These are phyloP conservation scores for human (Homo sapiens) DNA, from an alignment of 2,113 vertebrate genomes.

Conservation along the genomic window DNA sequence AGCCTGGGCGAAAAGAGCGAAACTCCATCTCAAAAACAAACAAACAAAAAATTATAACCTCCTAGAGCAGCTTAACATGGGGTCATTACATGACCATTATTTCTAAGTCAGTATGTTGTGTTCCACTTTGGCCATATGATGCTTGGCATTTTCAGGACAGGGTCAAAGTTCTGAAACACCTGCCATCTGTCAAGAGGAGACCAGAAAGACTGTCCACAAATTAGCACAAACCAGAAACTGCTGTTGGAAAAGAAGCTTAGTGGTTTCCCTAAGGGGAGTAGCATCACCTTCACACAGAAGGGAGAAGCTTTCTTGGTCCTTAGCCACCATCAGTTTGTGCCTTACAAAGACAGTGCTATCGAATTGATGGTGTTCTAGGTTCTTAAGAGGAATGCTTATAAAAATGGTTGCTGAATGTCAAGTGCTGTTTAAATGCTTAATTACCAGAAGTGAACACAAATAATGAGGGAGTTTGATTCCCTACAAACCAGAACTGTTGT, in stretches of 20 bases:
- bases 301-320: background rate
- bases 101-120: background rate
- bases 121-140: background rate
- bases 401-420: conserved; percentile 3
- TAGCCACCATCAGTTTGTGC: background rate
- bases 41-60: background rate
- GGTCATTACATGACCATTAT: background rate
- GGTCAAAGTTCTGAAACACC: background rate
- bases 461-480: conserved; percentile 35
- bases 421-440: conserved; percentile 42
- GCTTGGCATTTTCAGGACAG: background rate
- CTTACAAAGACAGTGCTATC: background rate
- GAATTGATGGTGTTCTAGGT: background rate
- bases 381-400: conserved; percentile 26
- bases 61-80: background rate
- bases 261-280: background rate
- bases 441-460: conserved; percentile 2
- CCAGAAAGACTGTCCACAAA: background rate
- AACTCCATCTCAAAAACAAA: no score
- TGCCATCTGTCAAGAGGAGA: background rate
- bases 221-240: background rate
- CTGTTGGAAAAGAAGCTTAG: background rate
- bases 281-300: background rate
- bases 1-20: no score
- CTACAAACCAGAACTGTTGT: background rate